Conservation (phyloP, 1,140 invertebrate genomes). For the Magallana ariakensis region DNA sequence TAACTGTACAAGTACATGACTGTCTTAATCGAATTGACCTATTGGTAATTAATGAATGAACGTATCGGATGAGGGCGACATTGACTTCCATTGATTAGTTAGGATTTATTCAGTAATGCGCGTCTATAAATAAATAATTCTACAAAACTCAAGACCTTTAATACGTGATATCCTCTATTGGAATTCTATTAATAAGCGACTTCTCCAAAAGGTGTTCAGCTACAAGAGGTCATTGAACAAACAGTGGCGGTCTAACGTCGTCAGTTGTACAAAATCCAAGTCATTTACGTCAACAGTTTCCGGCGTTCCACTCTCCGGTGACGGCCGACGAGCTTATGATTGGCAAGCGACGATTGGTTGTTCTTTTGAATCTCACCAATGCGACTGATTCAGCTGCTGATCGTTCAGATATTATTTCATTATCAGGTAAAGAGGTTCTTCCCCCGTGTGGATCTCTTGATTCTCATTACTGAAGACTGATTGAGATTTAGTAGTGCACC, state of each 20-base stretch:
- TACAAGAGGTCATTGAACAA: background rate
- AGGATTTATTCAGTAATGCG: too few relatives aligned
- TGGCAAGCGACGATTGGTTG: background rate
- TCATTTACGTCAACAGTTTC: background rate
- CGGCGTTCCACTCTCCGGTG: background rate
- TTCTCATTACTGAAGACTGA: slow-evolving; percentile 5
- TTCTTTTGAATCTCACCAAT: background rate
- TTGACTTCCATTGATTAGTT: too few relatives aligned
- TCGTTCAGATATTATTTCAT: slow-evolving; percentile 10
- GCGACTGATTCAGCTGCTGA: background rate
- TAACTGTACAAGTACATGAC: too few relatives aligned
- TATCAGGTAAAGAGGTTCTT: slow-evolving; percentile 7
- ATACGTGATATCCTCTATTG: background rate
- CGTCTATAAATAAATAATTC: too few relatives aligned
- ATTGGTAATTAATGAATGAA: too few relatives aligned
- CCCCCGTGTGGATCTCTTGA: background rate
- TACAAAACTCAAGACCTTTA: too few relatives aligned
- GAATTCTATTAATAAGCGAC: background rate
- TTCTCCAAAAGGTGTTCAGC: background rate
- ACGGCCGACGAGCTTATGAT: background rate
- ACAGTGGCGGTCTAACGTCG: background rate
- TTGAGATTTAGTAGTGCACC: background rate
- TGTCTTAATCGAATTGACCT: too few relatives aligned
- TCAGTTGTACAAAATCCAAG: background rate
- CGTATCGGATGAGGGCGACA: too few relatives aligned